phyloP scores from a whole-genome alignment of 2,888 invertebrate genomes.

The Crematogaster levior region DNA sequence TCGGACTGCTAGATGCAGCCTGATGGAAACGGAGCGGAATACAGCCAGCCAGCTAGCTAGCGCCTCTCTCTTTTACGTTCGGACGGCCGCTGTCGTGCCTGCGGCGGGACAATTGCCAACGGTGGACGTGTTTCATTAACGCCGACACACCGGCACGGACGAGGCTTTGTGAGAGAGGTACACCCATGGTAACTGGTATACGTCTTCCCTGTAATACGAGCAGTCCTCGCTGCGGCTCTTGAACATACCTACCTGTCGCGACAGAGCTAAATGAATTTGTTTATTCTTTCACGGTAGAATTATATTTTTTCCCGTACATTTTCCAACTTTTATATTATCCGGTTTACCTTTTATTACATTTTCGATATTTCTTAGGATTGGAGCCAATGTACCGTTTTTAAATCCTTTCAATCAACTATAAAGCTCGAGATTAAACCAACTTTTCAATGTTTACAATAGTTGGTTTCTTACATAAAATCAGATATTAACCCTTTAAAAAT shows the following conservation, averaged over 20 bases:
- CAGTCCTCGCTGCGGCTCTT: conserved; percentile 49
- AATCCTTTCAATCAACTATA: background rate
- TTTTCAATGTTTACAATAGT: background rate
- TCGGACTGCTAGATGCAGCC: conserved; percentile 52
- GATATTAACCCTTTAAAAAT: background rate
- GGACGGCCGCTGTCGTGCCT: conserved; percentile 67
- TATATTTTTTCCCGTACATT: conserved; percentile 24
- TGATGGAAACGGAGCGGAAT: conserved; percentile 72
- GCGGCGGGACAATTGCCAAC: conserved; percentile 80
- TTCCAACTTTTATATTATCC: background rate
- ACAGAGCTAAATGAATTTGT: conserved; percentile 41
- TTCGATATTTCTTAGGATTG: background rate
- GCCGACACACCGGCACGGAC: conserved; percentile 75
- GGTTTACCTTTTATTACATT: background rate
- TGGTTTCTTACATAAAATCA: background rate
- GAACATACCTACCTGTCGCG: conserved; percentile 46
- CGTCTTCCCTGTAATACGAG: conserved; percentile 57
- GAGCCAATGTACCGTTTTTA: background rate
- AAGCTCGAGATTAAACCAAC: background rate
- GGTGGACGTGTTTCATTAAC: conserved; percentile 81
- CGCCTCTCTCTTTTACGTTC: conserved; percentile 65
- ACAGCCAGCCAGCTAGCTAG: conserved; percentile 46
- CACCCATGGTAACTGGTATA: conserved; percentile 38
- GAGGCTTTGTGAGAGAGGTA: conserved; percentile 40
- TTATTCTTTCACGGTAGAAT: conserved; percentile 48